phyloP scores from a whole-genome alignment of 2,113 vertebrate genomes.

The Pelusios castaneus region DNA sequence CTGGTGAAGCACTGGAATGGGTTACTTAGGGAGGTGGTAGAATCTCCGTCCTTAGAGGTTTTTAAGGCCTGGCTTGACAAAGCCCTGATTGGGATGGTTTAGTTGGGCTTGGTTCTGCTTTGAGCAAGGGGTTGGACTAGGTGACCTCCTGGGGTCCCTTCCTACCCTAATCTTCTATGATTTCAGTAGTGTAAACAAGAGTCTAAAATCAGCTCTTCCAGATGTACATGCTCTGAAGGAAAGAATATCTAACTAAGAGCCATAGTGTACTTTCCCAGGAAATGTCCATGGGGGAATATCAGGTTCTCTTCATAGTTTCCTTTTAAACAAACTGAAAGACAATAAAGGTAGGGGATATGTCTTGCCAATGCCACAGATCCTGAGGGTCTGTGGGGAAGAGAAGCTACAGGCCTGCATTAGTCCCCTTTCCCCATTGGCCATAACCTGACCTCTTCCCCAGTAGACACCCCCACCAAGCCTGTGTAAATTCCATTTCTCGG shows the following conservation, averaged over 20 bases:
- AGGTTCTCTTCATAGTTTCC: background rate
- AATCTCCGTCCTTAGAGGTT: too few species aligned
- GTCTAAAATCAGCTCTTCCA: background rate
- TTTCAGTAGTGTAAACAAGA: background rate
- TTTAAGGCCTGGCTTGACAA: too few species aligned
- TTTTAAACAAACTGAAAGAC: background rate
- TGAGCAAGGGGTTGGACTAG: too few species aligned
- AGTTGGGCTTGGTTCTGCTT: too few species aligned
- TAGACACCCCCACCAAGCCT: background rate
- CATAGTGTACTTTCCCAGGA: background rate
- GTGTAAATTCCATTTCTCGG: background rate
- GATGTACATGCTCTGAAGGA: background rate
- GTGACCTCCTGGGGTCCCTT: too few species aligned
- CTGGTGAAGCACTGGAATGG: too few species aligned
- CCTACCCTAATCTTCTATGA: background rate
- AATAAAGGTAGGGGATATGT: background rate
- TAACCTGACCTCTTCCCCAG: background rate
- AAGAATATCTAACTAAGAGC: background rate
- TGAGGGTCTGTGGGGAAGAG: background rate
- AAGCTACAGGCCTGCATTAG: background rate
- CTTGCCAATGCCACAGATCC: background rate
- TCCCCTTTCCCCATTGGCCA: background rate
- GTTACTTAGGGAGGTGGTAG: too few species aligned
- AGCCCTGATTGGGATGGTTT: too few species aligned
- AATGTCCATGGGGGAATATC: rapidly evolving